phyloP scores from a whole-genome alignment of 2,888 invertebrate species.

The Apodemia zela region DNA sequence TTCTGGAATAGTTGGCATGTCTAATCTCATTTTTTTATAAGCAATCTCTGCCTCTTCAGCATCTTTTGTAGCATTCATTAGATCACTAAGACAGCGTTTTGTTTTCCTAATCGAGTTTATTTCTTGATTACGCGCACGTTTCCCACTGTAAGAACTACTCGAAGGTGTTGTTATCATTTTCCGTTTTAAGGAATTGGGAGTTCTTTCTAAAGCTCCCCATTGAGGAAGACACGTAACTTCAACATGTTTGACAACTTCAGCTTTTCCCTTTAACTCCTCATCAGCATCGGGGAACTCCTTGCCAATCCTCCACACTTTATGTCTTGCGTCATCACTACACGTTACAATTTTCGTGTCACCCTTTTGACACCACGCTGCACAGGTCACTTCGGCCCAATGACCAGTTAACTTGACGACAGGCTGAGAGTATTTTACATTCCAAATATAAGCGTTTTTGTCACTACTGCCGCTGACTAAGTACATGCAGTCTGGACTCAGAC shows the following conservation, averaged over 20 bases:
- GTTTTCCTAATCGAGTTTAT: conserved; percentile 40
- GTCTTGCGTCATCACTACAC: conserved; percentile 90
- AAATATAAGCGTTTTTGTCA: conserved; percentile 92
- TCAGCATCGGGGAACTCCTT: conserved; percentile 58
- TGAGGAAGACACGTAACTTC: conserved; percentile 44
- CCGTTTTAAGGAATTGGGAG: conserved; percentile 73
- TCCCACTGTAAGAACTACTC: conserved; percentile 36
- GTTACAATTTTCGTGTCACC: conserved; percentile 85
- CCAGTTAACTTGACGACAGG: conserved; percentile 87
- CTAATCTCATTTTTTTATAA: conserved; percentile 46
- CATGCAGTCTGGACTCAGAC: conserved; percentile 88
- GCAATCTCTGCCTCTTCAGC: conserved; percentile 38
- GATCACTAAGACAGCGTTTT: conserved; percentile 64
- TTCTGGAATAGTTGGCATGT: conserved; percentile 33
- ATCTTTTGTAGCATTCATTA: conserved; percentile 53
- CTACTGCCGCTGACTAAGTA: conserved; percentile 94
- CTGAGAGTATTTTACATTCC: conserved; percentile 84
- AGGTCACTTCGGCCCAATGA: conserved; percentile 92
- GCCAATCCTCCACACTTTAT: conserved; percentile 88
- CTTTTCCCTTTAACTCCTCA: conserved; percentile 56
- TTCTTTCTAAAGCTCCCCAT: conserved; percentile 60
- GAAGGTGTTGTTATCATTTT: conserved; percentile 38
- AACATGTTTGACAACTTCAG: conserved; percentile 39
- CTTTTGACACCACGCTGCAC: conserved; percentile 88
- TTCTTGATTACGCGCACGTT: conserved; percentile 36